Conservation (phyloP, 1,140 invertebrate genomes). For the Papilio aristodemus region DNA sequence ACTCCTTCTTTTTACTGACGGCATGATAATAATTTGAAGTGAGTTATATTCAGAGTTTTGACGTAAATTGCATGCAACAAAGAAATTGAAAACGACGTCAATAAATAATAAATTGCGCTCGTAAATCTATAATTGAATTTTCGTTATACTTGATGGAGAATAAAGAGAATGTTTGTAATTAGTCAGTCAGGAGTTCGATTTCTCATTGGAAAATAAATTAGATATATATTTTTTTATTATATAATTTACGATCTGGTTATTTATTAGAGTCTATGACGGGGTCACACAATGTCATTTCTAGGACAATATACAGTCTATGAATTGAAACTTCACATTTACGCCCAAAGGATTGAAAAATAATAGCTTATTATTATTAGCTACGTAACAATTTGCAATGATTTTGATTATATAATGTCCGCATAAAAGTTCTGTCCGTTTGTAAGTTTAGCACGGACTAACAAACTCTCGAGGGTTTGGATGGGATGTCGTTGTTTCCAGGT, state of each 20-base stretch:
- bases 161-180: background rate
- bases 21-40: constrained; percentile 21
- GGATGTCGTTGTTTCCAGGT: constrained; percentile 26
- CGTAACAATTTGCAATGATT: background rate
- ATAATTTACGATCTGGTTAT: background rate
- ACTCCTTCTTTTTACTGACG: constrained; percentile 6
- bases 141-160: background rate
- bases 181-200: background rate
- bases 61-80: constrained; percentile 27
- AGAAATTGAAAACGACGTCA: constrained; percentile 18
- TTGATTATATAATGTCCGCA: constrained; percentile 4
- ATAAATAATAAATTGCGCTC: background rate
- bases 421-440: constrained; percentile 5
- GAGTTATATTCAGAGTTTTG: constrained; percentile 18
- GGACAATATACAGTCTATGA: background rate
- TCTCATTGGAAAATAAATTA: too few relatives aligned
- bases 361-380: background rate
- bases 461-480: constrained; percentile 22
- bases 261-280: too few relatives aligned
- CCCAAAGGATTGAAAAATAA: too few relatives aligned
- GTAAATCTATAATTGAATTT: constrained; percentile 5
- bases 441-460: constrained; percentile 24
- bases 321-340: too few relatives aligned
- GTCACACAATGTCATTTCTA: background rate
- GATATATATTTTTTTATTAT: too few relatives aligned